phyloP scores from a whole-genome alignment of 2,888 invertebrate genomes.

The Leucophenga montana region DNA sequence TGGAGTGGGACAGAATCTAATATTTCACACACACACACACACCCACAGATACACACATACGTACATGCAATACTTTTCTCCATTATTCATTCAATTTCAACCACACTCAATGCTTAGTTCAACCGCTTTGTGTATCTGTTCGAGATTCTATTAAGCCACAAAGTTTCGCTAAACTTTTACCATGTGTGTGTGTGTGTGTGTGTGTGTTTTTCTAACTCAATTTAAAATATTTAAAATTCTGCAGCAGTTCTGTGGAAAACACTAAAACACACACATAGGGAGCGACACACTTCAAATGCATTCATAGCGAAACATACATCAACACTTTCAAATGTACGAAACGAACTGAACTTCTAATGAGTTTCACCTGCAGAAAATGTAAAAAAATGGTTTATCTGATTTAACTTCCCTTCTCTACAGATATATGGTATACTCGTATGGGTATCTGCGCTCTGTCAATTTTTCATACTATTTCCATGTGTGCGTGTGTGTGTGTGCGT shows the following conservation, averaged over 20 bases:
- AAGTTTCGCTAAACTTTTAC: conserved; percentile 49
- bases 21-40: no score
- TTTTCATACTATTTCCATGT: conserved; percentile 8
- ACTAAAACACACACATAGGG: background rate
- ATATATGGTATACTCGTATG: no score
- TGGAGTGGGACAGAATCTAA: no score
- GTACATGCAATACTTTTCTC: no score
- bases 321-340: conserved; percentile 11
- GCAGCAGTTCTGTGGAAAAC: background rate
- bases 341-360: conserved; percentile 25
- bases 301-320: background rate
- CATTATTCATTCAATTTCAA: no score
- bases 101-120: no score
- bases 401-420: background rate
- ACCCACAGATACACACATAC: no score
- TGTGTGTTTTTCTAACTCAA: conserved; percentile 12
- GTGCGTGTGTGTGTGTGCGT: conserved; percentile 28
- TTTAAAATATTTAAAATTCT: conserved; percentile 26
- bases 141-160: no score
- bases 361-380: conserved; percentile 24
- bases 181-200: no score
- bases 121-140: no score
- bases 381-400: conserved; percentile 23
- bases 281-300: background rate
- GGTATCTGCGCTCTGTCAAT: no score